A percentile compares a stretch with the other conserved stretches of the same genome.
Conservation (phyloP, 2,113 vertebrate genomes). For the Eubucco bourcierii region DNA sequence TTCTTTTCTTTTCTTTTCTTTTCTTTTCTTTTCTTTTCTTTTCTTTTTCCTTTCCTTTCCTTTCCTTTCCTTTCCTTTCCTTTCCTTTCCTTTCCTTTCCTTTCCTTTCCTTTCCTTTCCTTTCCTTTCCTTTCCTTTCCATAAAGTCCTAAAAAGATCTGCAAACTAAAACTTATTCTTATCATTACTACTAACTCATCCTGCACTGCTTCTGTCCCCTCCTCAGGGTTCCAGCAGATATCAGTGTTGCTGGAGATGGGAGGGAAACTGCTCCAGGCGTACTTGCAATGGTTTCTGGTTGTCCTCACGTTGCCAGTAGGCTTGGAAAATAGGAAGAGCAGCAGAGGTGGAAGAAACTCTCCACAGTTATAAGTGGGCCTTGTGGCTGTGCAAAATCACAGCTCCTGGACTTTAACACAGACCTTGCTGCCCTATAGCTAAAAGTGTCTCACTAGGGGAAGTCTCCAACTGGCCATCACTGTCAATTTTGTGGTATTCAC, state of each 20-base stretch:
- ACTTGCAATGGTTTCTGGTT: background rate
- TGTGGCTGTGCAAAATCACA: background rate
- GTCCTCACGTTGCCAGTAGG: background rate
- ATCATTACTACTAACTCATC: background rate
- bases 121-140: background rate
- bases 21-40: too few species aligned
- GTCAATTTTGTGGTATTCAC: background rate
- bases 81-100: background rate
- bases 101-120: background rate
- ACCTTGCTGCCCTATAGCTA: background rate
- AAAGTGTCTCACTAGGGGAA: background rate
- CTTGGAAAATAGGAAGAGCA: background rate
- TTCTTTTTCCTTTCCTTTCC: background rate
- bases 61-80: background rate
- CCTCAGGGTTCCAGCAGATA: background rate
- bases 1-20: background rate
- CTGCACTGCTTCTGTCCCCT: background rate
- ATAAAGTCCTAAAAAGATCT: background rate
- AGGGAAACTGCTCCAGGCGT: background rate
- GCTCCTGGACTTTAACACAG: background rate
- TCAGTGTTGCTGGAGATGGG: fast-evolving
- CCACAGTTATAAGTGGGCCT: fast-evolving
- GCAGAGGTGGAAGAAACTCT: background rate
- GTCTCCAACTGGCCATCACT: background rate
- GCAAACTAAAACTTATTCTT: background rate